Conservation (phyloP, 2,113 vertebrate genomes). For the Dendropsophus ebraccatus region DNA sequence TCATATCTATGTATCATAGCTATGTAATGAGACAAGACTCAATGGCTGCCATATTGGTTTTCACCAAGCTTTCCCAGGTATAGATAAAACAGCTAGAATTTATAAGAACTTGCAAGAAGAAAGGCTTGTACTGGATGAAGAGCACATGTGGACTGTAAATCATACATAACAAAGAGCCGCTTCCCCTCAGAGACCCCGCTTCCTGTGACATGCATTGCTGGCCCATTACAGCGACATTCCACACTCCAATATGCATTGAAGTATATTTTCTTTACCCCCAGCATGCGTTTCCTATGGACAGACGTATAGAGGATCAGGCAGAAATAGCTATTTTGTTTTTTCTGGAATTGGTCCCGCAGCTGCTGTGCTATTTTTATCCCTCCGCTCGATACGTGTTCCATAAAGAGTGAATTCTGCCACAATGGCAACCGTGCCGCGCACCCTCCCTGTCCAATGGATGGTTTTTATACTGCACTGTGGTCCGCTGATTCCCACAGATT, state of each 20-base stretch:
- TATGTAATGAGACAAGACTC: too few relatives aligned
- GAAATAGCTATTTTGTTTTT: constrained; percentile 25
- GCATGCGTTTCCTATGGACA: not conserved
- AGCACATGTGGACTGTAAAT: not conserved
- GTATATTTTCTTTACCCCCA: constrained; percentile 21
- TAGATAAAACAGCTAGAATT: not conserved
- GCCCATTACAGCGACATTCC: not conserved
- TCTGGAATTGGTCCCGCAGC: not conserved
- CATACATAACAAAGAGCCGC: not conserved
- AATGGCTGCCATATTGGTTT: not conserved
- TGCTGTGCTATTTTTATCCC: not conserved
- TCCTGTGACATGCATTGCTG: not conserved
- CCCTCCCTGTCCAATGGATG: not conserved
- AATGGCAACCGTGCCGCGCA: not conserved
- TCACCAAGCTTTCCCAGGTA: constrained; percentile 1
- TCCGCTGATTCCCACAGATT: not conserved
- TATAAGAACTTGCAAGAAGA: too few relatives aligned
- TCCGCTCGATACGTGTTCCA: not conserved
- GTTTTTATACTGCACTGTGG: too few relatives aligned
- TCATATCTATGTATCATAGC: too few relatives aligned
- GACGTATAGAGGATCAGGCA: constrained; percentile 2
- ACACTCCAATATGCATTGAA: not conserved
- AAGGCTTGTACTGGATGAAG: not conserved
- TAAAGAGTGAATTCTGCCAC: not conserved
- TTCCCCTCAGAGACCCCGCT: not conserved